Conservation (phyloP, 2,797 vertebrate genomes). For the Hafferia zeledoni region DNA sequence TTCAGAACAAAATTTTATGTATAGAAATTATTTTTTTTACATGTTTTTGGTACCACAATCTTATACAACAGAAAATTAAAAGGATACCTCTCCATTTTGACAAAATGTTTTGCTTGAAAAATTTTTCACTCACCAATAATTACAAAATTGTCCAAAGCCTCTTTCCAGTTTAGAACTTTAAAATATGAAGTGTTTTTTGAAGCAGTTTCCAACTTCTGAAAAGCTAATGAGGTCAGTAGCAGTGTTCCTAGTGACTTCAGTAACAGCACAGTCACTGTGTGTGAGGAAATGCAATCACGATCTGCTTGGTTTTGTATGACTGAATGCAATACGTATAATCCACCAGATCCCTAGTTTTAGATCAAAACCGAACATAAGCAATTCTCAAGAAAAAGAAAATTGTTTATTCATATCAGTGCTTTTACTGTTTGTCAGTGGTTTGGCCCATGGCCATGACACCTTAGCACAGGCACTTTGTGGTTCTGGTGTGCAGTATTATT, state of each 20-base stretch:
- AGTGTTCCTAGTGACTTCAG: not conserved
- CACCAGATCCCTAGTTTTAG: not conserved
- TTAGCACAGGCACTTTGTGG: not conserved
- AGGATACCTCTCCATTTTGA: not conserved
- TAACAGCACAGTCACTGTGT: not conserved
- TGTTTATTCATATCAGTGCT: not conserved
- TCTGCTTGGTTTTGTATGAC: not conserved
- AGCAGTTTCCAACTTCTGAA: not conserved
- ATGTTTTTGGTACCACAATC: not conserved
- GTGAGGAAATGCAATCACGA: not conserved
- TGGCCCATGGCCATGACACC: not conserved
- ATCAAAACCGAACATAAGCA: not conserved
- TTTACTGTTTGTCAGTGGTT: not conserved
- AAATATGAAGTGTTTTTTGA: not conserved
- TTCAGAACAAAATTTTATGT: not conserved
- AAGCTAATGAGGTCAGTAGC: not conserved
- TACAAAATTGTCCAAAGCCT: not conserved
- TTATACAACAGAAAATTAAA: not conserved
- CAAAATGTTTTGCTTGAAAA: not conserved
- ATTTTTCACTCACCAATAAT: not conserved
- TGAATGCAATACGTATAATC: not conserved
- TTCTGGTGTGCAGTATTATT: slow-evolving; percentile 73
- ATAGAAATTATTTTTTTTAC: not conserved
- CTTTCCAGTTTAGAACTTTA: not conserved
- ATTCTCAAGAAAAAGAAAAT: not conserved